phyloP scores from a whole-genome alignment of 2,113 vertebrate genomes.

The Zingel zingel region DNA sequence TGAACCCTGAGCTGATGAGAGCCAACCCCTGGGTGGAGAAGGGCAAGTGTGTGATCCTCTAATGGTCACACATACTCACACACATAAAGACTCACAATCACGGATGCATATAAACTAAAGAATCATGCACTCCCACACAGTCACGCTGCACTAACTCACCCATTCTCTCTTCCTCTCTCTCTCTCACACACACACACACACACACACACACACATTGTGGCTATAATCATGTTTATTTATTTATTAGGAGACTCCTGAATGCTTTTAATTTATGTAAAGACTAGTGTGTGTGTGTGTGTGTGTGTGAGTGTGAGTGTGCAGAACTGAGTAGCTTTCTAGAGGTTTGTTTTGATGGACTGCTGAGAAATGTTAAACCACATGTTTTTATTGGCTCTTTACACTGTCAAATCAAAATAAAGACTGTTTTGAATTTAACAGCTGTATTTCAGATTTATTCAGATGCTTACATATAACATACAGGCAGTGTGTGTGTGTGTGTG shows the following conservation, averaged over 20 bases:
- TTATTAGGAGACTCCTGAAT: slow-evolving; percentile 71
- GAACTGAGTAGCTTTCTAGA: slow-evolving; percentile 73
- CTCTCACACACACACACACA: slow-evolving; percentile 10
- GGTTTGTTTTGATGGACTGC: slow-evolving; percentile 62
- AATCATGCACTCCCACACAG: slow-evolving; percentile 52
- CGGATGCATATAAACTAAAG: slow-evolving; percentile 59
- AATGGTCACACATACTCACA: slow-evolving; percentile 63
- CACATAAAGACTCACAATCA: slow-evolving; percentile 25
- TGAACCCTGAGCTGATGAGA: slow-evolving; percentile 95
- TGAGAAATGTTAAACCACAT: slow-evolving; percentile 68
- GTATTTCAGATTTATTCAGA: slow-evolving; percentile 18
- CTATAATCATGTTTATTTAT: slow-evolving; percentile 68
- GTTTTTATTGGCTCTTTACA: slow-evolving; percentile 84
- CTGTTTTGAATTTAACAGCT: slow-evolving; percentile 73
- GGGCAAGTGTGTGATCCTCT: slow-evolving; percentile 94
- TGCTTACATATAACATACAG: slow-evolving; percentile 7
- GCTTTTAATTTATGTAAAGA: slow-evolving; percentile 66
- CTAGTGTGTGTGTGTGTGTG: slow-evolving; percentile 39
- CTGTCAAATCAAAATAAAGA: slow-evolving; percentile 81
- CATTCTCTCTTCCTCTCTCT: background rate
- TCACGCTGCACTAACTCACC: slow-evolving; percentile 55
- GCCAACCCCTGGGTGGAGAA: slow-evolving; percentile 97
- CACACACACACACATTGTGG: slow-evolving; percentile 39
- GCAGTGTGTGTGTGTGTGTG: background rate
- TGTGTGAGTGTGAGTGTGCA: slow-evolving; percentile 65